Evolutionary conservation across 2,797 vertebrate genomes (phyloP).

Genomic region (Spinus pinus): DNA sequence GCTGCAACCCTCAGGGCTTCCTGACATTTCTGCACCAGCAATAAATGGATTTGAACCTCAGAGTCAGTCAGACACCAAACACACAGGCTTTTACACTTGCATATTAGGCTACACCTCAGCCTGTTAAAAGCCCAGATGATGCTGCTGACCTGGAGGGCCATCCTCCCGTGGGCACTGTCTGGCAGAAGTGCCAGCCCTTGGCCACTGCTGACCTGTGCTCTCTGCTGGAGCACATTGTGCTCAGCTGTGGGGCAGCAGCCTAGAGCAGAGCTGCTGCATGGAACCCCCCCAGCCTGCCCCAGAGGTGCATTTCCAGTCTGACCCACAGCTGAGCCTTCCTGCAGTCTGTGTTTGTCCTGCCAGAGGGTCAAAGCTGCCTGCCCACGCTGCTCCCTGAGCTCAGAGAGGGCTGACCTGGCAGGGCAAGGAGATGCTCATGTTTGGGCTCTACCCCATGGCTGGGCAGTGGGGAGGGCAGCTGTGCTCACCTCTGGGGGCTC

Average conservation of each 20-base stretch:
- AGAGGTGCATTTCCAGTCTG: background rate
- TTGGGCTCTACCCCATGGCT: background rate
- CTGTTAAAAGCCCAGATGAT: background rate
- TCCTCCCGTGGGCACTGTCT: background rate
- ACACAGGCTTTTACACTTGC: rapidly evolving
- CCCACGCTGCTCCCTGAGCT: rapidly evolving
- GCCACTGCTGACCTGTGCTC: background rate
- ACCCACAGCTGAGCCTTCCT: background rate
- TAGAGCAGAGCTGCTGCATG: background rate
- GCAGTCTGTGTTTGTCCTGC: background rate
- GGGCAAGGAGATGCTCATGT: rapidly evolving
- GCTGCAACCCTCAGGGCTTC: background rate
- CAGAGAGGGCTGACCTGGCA: background rate
- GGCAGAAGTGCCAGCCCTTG: background rate
- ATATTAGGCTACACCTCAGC: background rate
- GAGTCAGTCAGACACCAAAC: background rate
- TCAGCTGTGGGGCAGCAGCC: background rate
- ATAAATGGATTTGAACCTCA: background rate
- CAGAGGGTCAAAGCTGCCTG: background rate
- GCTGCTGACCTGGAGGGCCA: background rate
- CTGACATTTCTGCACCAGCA: background rate
- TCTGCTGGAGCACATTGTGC: background rate
- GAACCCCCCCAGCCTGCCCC: background rate
- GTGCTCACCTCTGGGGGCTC: background rate
- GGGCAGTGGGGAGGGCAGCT: background rate